Base-by-base conservation (phyloP, 2,797 vertebrate genomes). In the Leuciscus waleckii region DNA sequence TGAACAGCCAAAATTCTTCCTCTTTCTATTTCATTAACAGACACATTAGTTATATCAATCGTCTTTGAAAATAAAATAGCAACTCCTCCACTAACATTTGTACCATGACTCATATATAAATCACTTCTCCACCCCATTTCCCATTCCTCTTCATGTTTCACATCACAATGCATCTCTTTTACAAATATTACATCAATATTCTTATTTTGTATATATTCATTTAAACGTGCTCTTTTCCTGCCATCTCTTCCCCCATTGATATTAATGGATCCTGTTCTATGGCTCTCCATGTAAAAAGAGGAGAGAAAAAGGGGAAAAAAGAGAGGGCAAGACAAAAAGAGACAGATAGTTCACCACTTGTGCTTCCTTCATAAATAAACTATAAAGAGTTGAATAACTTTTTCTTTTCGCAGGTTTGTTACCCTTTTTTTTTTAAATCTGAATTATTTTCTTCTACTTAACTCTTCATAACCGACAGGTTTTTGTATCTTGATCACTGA, bases 61-160 rank as follows among this genome's bases (percentile, higher is more conserved):
- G 5, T 32, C 29, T 65, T 65, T 65, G 14, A 17, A 39, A 69
- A 69, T 69, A 69, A 69, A 69, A 39, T 39, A 21, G 67, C 67
- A 69, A 69, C 67, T 39, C 35, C 35, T 69, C 67, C 67, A 69
- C 35, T 69, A 69, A 69, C 17, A 69, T 69, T 69, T 37, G 67
- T 69, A 10, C 35, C 3, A 35, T 69, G 65, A 35, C 65, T 68
- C 29, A 17, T 32, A 65, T 46, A 65, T 14, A 32, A 32, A 65
- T 65, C 63, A 32, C 63, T 65, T 68, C 65, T 35, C 32, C 32
- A 69, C 19, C 3, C 67, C 35, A 39, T 69, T 69, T 35, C 35
- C 35, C 35, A 69, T 39, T 69, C 19, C 19, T 39, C 35, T 69
- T 69, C 67, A 69, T 69, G 39, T 10, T 23, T 69, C 35, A 39